phyloP scores from a whole-genome alignment of 2,797 vertebrate species.

The Enteromius viviparus region DNA sequence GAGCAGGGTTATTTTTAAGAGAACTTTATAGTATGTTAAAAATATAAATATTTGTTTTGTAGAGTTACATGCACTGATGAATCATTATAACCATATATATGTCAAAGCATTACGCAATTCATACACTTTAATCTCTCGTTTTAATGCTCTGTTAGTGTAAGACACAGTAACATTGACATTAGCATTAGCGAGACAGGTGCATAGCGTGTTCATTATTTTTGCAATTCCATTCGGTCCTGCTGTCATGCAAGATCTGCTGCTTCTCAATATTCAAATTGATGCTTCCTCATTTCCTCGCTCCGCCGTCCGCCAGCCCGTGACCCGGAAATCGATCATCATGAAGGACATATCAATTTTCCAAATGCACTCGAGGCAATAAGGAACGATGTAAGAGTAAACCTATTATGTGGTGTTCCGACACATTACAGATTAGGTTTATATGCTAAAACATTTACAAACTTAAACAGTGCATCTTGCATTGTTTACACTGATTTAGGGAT shows the following conservation, averaged over 20 bases:
- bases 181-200: not conserved
- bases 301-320: not conserved
- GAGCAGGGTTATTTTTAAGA: not conserved
- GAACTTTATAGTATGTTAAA: not conserved
- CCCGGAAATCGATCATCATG: not conserved
- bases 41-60: not conserved
- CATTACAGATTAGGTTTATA: not conserved
- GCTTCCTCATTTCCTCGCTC: conserved; percentile 1
- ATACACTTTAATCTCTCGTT: not conserved
- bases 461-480: not conserved
- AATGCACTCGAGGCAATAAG: not conserved
- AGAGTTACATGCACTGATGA: not conserved
- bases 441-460: not conserved
- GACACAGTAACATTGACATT: not conserved
- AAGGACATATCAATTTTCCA: not conserved
- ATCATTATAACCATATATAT: not conserved
- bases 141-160: not conserved
- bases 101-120: not conserved
- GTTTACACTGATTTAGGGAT: not conserved
- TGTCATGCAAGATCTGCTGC: conserved; percentile 12
- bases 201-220: not conserved
- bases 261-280: not conserved
- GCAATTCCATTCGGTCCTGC: not conserved
- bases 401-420: not conserved
- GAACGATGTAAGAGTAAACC: not conserved